These are phyloP conservation scores for Cenopis cana DNA, from an alignment of 2,888 invertebrate species.

Conservation along the genomic window DNA sequence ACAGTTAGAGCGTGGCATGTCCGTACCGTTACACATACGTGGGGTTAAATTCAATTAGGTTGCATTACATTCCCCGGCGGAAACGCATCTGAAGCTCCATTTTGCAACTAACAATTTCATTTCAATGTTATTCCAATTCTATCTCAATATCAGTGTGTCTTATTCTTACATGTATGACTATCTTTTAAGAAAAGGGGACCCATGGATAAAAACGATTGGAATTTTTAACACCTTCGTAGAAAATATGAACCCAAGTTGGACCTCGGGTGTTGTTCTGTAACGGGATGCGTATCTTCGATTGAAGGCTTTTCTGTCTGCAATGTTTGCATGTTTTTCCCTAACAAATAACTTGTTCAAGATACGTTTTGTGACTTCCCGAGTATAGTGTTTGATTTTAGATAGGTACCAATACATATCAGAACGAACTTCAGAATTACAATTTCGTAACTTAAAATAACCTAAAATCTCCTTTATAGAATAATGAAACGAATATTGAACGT, in stretches of 20 bases:
- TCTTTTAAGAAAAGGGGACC: background rate
- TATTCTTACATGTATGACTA: background rate
- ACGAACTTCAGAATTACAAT: too few species aligned
- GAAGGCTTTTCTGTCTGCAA: background rate
- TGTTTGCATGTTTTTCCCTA: background rate
- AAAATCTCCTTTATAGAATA: too few species aligned
- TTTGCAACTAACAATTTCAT: conserved; percentile 12
- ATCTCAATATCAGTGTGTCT: background rate
- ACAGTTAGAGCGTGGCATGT: conserved; percentile 45
- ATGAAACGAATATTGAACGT: background rate
- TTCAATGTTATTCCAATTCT: background rate
- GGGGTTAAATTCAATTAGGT: conserved; percentile 47
- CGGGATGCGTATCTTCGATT: conserved; percentile 36
- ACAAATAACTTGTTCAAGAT: too few species aligned
- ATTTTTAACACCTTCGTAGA: background rate
- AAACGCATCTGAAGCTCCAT: conserved; percentile 41
- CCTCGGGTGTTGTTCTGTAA: conserved; percentile 27
- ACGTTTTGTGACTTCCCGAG: too few species aligned
- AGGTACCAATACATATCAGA: too few species aligned
- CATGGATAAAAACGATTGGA: background rate
- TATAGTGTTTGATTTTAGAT: too few species aligned
- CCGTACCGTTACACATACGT: conserved; percentile 44
- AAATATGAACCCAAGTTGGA: background rate
- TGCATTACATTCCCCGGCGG: conserved; percentile 45
- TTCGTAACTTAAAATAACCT: too few species aligned